Evolutionary conservation across 1,140 invertebrate species (phyloP).

Genomic region (Himalopsyche phryganea): DNA sequence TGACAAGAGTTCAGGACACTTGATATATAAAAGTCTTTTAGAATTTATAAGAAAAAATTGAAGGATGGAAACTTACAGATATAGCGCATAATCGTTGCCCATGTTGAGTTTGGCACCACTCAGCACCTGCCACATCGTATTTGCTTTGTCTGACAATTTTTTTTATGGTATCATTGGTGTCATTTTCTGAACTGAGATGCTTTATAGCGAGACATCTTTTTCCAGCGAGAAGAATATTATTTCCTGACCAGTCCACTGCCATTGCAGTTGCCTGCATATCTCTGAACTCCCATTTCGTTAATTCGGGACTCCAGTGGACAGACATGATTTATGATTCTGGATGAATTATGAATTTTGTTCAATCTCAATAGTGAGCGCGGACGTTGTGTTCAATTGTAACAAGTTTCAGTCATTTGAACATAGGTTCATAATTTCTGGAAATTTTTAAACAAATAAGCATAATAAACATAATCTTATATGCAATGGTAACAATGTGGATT

Average conservation of each 20-base stretch:
- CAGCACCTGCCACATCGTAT: constrained; percentile 87
- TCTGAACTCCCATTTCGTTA: constrained; percentile 52
- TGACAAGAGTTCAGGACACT: no score
- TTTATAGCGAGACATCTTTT: constrained; percentile 80
- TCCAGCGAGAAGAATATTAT: constrained; percentile 79
- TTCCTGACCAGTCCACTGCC: constrained; percentile 82
- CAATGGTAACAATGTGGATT: no score
- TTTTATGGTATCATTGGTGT: constrained; percentile 67
- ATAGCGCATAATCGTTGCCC: constrained; percentile 83
- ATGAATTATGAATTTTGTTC: neutral
- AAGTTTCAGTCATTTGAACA: no score
- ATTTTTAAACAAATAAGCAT: no score
- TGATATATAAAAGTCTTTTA: no score
- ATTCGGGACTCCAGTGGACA: constrained; percentile 51
- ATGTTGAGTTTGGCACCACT: constrained; percentile 82
- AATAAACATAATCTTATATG: no score
- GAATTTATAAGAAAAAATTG: no score
- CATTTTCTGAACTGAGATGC: constrained; percentile 65
- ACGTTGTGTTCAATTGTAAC: no score
- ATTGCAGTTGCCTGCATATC: constrained; percentile 84
- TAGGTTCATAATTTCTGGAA: no score
- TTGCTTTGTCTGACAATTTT: constrained; percentile 86
- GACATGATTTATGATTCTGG: constrained; percentile 40
- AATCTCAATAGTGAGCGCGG: neutral
- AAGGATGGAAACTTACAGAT: constrained; percentile 68